These are phyloP conservation scores for Pimpla rufipes DNA, from an alignment of 2,888 invertebrate genomes.

Conservation along the genomic window DNA sequence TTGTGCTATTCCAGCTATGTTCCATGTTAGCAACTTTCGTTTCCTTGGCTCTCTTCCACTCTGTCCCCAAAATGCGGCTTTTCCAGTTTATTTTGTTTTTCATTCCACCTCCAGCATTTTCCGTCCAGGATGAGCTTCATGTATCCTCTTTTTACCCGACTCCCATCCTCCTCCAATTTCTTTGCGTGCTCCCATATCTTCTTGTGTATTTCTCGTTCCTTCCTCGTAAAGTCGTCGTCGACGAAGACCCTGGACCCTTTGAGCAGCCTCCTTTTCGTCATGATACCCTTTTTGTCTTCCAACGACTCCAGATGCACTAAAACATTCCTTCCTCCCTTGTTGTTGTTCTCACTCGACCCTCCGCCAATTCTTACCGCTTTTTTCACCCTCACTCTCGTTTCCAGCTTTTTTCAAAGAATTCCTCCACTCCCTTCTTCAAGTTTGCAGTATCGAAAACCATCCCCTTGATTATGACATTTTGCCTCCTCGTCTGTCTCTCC, in stretches of 20 bases:
- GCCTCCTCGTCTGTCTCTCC: constrained; percentile 25
- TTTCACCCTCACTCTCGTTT: constrained; percentile 8
- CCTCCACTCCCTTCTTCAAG: constrained; percentile 8
- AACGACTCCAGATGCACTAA: constrained; percentile 11
- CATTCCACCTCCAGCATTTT: constrained; percentile 42
- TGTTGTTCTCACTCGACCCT: neutral
- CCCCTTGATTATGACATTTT: constrained; percentile 9
- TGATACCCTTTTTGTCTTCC: constrained; percentile 25
- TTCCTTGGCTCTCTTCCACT: constrained; percentile 15
- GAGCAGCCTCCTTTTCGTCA: constrained; percentile 4
- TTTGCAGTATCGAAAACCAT: neutral
- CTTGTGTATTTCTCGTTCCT: constrained; percentile 23
- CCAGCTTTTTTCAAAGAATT: constrained; percentile 12
- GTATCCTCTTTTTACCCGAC: neutral
- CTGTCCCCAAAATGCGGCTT: constrained; percentile 7
- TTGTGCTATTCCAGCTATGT: too few species aligned
- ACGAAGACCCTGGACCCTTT: constrained; percentile 5
- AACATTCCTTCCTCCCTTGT: neutral
- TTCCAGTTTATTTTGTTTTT: constrained; percentile 9
- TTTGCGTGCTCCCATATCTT: neutral
- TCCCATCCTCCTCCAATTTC: neutral
- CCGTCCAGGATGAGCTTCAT: constrained; percentile 12
- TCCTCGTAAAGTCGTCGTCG: constrained; percentile 17
- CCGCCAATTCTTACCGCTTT: neutral
- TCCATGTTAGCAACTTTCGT: too few species aligned